Base-by-base conservation (phyloP, 2,888 invertebrate species). In the Cheilosia grossa region DNA sequence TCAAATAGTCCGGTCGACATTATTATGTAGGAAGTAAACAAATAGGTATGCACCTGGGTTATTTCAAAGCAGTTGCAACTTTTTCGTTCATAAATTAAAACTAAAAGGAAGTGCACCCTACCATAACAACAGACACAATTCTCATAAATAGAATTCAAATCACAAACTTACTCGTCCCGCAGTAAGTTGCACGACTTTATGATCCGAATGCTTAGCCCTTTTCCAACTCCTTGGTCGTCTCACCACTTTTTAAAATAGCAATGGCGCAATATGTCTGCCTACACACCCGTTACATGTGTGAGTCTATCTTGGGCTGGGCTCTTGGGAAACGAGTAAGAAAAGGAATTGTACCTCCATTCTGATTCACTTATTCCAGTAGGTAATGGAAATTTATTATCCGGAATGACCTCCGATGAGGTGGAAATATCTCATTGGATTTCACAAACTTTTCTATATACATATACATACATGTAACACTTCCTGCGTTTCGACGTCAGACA, bases 321-420 rank as follows among this genome's bases (percentile, higher is more conserved):
- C 44, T 15, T 5, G 17, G 27, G 17, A 27, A 19, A 30, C 17
- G 13, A 15, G 53, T 10, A 30, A 33, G 27, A 49, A 59, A 51
- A 49, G 24, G 15, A 44, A 67, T 56, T 13, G n/a, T 37, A 37
- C 37, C 49, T 24, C 27, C 53, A 56, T 42, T 42, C 37, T 13
- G 66, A 82, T 72, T 80, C 90, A 91, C 90, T 90, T 91, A 91
- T 91, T 90, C 91, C 89, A n/a, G 42, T 33, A 49, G 27, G 51
- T 59, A 70, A 64, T 66, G 74, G 89, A 89, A 91, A 90, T 91
- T 91, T 91, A 91, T 91, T 89, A 91, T 88, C 89, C 90, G 91
- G 91, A 91, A 91, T 91, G 90, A 90, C 89, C 90, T 89, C 90
- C 90, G 91, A 90, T 91, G 91, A 91, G 90, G 91, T 91, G 91